Base-by-base conservation (phyloP, 2,888 invertebrate species). In the Protonemura montana region DNA sequence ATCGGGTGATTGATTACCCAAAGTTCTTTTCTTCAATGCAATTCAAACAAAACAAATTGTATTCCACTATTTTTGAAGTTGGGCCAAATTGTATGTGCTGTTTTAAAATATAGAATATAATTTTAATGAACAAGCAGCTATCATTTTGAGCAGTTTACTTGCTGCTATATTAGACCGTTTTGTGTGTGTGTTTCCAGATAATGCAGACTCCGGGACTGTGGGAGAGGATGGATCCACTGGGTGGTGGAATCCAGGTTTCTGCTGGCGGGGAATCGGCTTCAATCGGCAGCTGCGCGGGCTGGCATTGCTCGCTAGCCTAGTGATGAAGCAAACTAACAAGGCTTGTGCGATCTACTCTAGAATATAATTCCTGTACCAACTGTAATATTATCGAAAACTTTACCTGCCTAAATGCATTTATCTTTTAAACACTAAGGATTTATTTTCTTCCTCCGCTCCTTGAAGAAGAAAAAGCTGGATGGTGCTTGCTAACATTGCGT, bases 131-230 rank as follows among this genome's bases (percentile, higher is more conserved):
- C n/a, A n/a, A n/a, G n/a, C n/a, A n/a, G n/a, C n/a, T n/a, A n/a
- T n/a, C n/a, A n/a, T n/a, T n/a, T n/a, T n/a, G n/a, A n/a, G n/a
- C n/a, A n/a, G n/a, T n/a, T n/a, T n/a, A n/a, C n/a, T n/a, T n/a
- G n/a, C n/a, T n/a, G n/a, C n/a, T n/a, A n/a, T n/a, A n/a, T n/a
- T n/a, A n/a, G n/a, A n/a, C n/a, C n/a, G n/a, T n/a, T n/a, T n/a
- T n/a, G 76, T 88, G 88, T 91, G 35, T 92, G 59, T n/a, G n/a
- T n/a, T n/a, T n/a, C n/a, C 91, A 98, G 97, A 97, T 98, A 88
- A 95, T 98, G 89, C 98, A 98, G 92, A 98, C 98, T 0, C 98
- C 98, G 28, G 97, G 97, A 21, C 93, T 98, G 0, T 96, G 95
- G 95, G 95, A 95, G 89, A 89, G 89, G 88, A 87, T 88, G 28